Base-by-base conservation (phyloP, 92 coral and sea anemone genomes). In the Porites lobata region DNA sequence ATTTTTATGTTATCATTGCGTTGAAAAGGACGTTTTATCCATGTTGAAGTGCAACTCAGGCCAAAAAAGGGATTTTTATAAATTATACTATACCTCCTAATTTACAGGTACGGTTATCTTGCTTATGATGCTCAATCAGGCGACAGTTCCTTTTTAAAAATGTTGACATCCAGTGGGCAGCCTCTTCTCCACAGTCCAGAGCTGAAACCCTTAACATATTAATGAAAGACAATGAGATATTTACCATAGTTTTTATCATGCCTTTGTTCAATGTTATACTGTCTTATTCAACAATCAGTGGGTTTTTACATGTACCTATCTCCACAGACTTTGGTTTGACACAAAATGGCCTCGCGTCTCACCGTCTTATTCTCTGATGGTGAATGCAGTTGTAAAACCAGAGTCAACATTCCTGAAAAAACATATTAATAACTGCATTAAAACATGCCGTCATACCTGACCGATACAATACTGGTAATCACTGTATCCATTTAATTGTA, bases 131-230 rank as follows among this genome's bases (percentile, higher is more conserved):
- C 79, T 96, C 94, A 61, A 95, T 90, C n/a, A 98, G 92, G 66
- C 98, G 92, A 76, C 98, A 98, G 32, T 81, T 87, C 82, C 91
- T 94, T 50, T 85, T 86, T 18, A 98, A 84, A 70, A 95, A 94
- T 9, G 70, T 65, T 18, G 96, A 82, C 77, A 98, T 22, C 99
- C 99, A 98, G 17, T 57, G 64, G 1, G 98, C 94, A 53, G 96
- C 99, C 59, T 92, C 92, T 7, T 92, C 95, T 56, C 99, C 99
- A 85, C 98, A 95, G 75, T 98, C 99, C 62, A 89, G 50, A 1
- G 92, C 94, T 38, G 90, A 90, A 3, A 95, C 89, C 74, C 98
- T 95, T 38, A 38, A 38, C 47, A 38, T 38, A 38, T 3, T 3
- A 38, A 38, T 38, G 47, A 38, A 38, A 38, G 47, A 38, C 47